These are phyloP conservation scores for Chelon labrosus DNA, from an alignment of 2,797 vertebrate species.

Conservation along the genomic window DNA sequence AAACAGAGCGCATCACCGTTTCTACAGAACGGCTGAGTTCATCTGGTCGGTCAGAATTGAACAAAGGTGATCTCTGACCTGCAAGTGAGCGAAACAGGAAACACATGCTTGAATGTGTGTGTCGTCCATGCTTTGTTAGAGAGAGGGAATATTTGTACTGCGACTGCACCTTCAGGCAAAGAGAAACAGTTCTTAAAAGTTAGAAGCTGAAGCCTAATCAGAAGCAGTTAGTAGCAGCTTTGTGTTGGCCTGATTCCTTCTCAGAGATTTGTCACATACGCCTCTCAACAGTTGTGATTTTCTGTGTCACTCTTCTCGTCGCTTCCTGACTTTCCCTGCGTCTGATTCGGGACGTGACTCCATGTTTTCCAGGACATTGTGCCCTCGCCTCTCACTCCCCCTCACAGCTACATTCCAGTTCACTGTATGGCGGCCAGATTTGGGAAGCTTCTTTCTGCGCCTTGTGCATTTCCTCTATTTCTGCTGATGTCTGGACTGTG, in stretches of 20 bases:
- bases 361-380: conserved; percentile 65
- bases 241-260: too few species aligned
- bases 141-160: background rate
- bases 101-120: background rate
- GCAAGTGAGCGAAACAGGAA: conserved; percentile 11
- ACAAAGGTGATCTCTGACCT: conserved; percentile 16
- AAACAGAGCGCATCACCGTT: background rate
- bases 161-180: background rate
- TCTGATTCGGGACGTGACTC: conserved; percentile 42
- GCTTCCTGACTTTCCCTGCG: conserved; percentile 17
- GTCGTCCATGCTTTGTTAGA: background rate
- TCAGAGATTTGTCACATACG: too few species aligned
- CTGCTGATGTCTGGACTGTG: conserved; percentile 60
- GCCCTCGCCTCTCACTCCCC: conserved; percentile 57
- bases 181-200: too few species aligned
- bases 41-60: background rate
- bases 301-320: conserved; percentile 6
- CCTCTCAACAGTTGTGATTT: too few species aligned
- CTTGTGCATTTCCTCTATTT: conserved; percentile 70
- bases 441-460: conserved; percentile 69
- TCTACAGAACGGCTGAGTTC: background rate
- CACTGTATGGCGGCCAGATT: conserved; percentile 72
- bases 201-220: background rate
- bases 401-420: conserved; percentile 66
- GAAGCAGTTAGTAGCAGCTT: background rate